Conservation (phyloP, 1,140 invertebrate genomes). For the Plutomurus gul region DNA sequence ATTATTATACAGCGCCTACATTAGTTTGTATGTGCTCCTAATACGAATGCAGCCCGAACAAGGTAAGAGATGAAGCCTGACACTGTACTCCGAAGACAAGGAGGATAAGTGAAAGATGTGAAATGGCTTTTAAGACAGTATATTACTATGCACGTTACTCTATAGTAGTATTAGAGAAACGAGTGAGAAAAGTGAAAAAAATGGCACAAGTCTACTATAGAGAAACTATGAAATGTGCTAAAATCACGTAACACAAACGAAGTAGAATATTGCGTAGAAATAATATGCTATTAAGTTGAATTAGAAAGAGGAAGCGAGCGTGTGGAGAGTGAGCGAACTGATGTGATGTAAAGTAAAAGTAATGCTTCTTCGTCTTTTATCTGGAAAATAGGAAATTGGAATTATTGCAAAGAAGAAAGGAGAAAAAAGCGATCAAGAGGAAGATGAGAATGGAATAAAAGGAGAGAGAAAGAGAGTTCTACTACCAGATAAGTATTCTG, state of each 20-base stretch:
- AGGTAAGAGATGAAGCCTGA: too few species aligned
- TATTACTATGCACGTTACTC: not conserved
- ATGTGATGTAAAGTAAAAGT: constrained; percentile 6
- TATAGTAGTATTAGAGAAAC: too few species aligned
- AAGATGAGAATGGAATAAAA: not conserved
- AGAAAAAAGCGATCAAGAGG: not conserved
- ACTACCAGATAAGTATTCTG: not conserved
- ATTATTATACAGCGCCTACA: too few species aligned
- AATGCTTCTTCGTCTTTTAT: constrained; percentile 1
- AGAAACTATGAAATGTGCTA: not conserved
- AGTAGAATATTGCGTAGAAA: not conserved
- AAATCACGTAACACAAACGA: not conserved
- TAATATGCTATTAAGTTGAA: constrained; percentile 19
- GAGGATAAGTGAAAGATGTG: not conserved
- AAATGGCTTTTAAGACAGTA: not conserved
- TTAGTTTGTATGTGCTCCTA: too few species aligned
- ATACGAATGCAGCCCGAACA: too few species aligned
- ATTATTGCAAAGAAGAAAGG: constrained; percentile 3
- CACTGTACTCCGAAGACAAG: too few species aligned
- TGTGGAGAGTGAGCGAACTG: not conserved
- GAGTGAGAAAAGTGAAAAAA: not conserved
- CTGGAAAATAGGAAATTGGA: constrained; percentile 13
- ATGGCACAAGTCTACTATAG: not conserved
- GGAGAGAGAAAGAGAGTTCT: not conserved
- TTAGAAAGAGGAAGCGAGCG: not conserved